A percentile compares a stretch with the other conserved stretches of the same genome.
Conservation (phyloP, 2,888 invertebrate genomes). For the Sthenelais limicola region DNA sequence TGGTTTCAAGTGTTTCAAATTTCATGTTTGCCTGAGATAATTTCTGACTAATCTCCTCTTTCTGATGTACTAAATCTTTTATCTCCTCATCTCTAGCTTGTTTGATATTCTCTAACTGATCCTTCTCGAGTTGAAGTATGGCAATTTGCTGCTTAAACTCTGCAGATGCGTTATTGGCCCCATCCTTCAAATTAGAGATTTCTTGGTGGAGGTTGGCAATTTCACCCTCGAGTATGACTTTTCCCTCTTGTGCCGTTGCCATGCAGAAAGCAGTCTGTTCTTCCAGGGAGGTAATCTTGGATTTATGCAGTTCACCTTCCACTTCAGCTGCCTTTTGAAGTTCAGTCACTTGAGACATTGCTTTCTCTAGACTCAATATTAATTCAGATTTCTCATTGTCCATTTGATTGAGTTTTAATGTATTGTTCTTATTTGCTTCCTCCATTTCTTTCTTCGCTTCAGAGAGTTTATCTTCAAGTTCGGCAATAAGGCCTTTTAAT, state of each 20-base stretch:
- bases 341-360: background rate
- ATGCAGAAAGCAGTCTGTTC: background rate
- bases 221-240: background rate
- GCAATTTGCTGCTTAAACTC: background rate
- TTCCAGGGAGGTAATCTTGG: background rate
- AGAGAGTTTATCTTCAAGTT: background rate
- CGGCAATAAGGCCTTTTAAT: background rate
- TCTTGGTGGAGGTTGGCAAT: background rate
- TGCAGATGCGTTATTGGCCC: background rate
- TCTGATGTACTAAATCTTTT: too few species aligned
- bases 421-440: too few species aligned
- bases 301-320: background rate
- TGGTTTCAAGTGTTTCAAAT: too few species aligned
- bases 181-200: background rate
- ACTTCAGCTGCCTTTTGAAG: background rate
- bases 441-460: background rate
- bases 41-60: too few species aligned
- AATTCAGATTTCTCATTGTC: background rate
- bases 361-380: background rate
- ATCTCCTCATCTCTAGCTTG: too few species aligned
- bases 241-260: background rate
- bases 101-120: conserved; percentile 7
- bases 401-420: too few species aligned
- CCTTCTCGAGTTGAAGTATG: background rate
- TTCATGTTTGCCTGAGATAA: too few species aligned